Percentiles rank a stretch among this genome's conserved stretches.
These are phyloP conservation scores for Nanorana parkeri DNA, from an alignment of 2,113 vertebrate genomes.

Conservation along the genomic window DNA sequence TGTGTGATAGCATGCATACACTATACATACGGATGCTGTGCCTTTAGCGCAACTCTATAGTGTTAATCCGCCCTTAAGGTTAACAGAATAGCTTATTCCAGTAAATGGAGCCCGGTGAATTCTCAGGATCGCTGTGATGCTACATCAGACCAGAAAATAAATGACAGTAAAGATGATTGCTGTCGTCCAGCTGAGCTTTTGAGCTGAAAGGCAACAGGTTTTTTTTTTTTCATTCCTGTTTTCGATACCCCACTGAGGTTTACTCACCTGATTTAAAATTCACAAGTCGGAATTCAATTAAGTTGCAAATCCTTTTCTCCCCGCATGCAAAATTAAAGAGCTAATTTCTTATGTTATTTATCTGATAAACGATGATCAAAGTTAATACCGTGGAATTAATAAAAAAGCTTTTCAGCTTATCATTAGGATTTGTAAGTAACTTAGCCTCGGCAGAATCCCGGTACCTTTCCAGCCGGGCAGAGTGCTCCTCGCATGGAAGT, in stretches of 20 bases:
- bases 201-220: constrained; percentile 22
- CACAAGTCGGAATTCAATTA: constrained; percentile 53
- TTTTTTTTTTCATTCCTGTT: not conserved
- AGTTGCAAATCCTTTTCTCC: constrained; percentile 50
- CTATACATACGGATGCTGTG: too few relatives aligned
- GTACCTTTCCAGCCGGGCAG: constrained; percentile 8
- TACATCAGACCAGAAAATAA: not conserved
- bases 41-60: too few relatives aligned
- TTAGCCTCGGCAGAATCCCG: constrained; percentile 14
- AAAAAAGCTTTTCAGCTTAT: constrained; percentile 46
- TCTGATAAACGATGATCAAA: constrained; percentile 54
- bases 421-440: constrained; percentile 52
- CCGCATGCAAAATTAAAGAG: constrained; percentile 46
- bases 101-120: not conserved
- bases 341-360: constrained; percentile 55
- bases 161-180: constrained; percentile 22
- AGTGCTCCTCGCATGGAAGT: constrained; percentile 12
- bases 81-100: not conserved
- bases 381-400: constrained; percentile 53
- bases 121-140: constrained; percentile 1
- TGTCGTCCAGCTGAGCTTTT: constrained; percentile 32
- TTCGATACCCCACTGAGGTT: constrained; percentile 22
- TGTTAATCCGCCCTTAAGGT: too few relatives aligned
- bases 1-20: too few relatives aligned
- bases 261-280: constrained; percentile 50